Evolutionary conservation across 2,888 invertebrate genomes (phyloP), one percentile per base, ranked within the genome.

Genomic region (Ophioninae sp.): DNA sequence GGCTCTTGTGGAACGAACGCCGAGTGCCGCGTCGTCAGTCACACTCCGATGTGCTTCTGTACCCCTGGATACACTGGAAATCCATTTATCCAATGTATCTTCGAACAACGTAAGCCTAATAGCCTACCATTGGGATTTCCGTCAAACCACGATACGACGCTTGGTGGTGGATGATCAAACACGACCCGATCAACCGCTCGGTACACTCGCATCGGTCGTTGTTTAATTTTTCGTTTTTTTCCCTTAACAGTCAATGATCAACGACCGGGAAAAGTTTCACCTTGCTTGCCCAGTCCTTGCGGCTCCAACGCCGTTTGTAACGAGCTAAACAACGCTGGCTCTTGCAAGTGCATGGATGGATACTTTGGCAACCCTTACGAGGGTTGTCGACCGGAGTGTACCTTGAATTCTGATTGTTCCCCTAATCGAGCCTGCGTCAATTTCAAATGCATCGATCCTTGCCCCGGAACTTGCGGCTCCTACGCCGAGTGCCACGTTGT

Each of bases 251-350:
- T n/a, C 83, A 85, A 76, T 64, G 81, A 37, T 61, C 82, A 72
- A 44, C 44, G 13, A 44, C 75, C 81, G 30, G 72, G 77, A 73
- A 44, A 13, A 44, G 13, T 7, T 81, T 85, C 93, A 89, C 97
- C 97, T 2, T 97, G 97, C 89, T 93, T 94, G 85, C 97, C 97
- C 72, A 95, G 96, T 2, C 97, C 97, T 0, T 98, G 97, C 91
- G 97, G 97, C 57, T 95, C 97, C 7, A 97, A 97, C 90, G 97
- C 97, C 85, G 94, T 96, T 88, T 97, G 97, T 89, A 95, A 95
- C 87, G 96, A 95, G 91, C 91, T 95, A 21, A 91, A 91, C 37
- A 93, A 93, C 20, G 93, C 91, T 57, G 93, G 94, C 67, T 91
- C 93, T n/a, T 94, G 96, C 85, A 93, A 94, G 7, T 96, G 96